Base-by-base conservation (phyloP, 1,140 invertebrate genomes). In the Bombus pascuorum region DNA sequence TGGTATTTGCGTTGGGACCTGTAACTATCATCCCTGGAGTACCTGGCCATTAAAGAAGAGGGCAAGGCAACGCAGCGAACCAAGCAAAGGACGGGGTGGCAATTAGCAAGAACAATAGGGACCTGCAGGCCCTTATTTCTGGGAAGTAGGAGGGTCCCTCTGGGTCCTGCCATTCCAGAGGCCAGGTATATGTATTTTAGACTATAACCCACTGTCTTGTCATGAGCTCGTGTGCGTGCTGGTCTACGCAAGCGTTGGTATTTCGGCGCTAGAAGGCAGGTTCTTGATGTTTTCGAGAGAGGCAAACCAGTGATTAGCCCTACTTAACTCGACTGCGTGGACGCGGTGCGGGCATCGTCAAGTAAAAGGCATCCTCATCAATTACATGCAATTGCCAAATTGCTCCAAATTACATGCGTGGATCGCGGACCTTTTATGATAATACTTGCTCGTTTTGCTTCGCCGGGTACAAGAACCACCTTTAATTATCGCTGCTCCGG, bases 361-460 rank as follows among this genome's bases (percentile, higher is more conserved):
- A 92, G 92, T 93, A 94, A 94, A 94, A 94, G 93, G 90, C 91
- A 90, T 92, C 89, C 88, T 92, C 91, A 92, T 94, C 93, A 94
- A 95, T 95, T 95, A 95, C 93, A 93, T 93, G 94, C 94, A 95
- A 95, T 94, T 94, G 94, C 93, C 94, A 93, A 95, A 95, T 95
- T 95, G 91, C 93, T 93, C 90, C 84, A 94, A 94, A 94, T 93
- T 94, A 93, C 91, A 94, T 89, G 91, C 92, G 91, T 74, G 77
- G 85, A 79, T 66, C 77, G 81, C 77, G 68, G 47, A 53, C 68
- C 73, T 79, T 83, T 89, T 89, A 89, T 89, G 76, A 89, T 89
- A 86, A 89, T 89, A 59, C 82, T 86, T 77, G 25, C 59, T 15
- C 77, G 65, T 88, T 86, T 89, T 70, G 76, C 66, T 1, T 2